Evolutionary conservation across 2,113 vertebrate genomes (phyloP), one percentile per base, ranked within the genome.

Genomic region (Oreochromis niloticus): DNA sequence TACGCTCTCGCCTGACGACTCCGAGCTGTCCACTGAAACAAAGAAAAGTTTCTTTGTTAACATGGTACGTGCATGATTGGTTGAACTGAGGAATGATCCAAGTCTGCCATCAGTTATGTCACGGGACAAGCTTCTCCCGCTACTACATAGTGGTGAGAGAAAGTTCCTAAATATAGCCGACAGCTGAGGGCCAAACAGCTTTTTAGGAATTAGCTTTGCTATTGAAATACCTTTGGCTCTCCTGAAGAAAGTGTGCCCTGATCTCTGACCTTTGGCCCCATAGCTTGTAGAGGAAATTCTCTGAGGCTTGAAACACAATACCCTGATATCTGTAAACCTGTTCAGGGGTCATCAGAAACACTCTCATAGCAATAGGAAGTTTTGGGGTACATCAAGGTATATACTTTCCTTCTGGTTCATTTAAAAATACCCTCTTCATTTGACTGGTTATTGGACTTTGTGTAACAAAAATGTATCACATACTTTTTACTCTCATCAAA

Each of bases 1-100:
- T 14, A 97, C 87, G 7, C 96, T 97, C 54, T 96, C 97, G 3
- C 95, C 95, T 1, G 96, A 97, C 0, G 96, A 97, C 92, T 96
- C 96, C 0, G 96, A 97, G 91, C 96, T 96, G 90, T 96, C 96
- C 90, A 95, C 96, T 97, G 92, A 4, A 92, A 88, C n/a, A 84
- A 22, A 73, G 41, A 81, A 19, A 88, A n/a, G 9, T 32, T 13
- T 16, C 9, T 17, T 56, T 46, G 17, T n/a, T 13, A 6, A 48
- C 16, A 85, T 36, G n/a, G 46, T 75, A 14, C 1, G n/a, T 34
- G 56, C 17, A 48, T 56, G 3, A 8, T 30, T 59, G 12, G 4
- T 19, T 56, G 7, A 12, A 80, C 43, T 14, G 8, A 78, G 50
- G 16, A 16, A 73, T n/a, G 14, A 82, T 12, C 43, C 11, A 50